A percentile compares a stretch with the other conserved stretches of the same genome.
These are phyloP conservation scores for Chlamydotis undulata DNA, from an alignment of 2,113 vertebrate species.

Conservation along the genomic window DNA sequence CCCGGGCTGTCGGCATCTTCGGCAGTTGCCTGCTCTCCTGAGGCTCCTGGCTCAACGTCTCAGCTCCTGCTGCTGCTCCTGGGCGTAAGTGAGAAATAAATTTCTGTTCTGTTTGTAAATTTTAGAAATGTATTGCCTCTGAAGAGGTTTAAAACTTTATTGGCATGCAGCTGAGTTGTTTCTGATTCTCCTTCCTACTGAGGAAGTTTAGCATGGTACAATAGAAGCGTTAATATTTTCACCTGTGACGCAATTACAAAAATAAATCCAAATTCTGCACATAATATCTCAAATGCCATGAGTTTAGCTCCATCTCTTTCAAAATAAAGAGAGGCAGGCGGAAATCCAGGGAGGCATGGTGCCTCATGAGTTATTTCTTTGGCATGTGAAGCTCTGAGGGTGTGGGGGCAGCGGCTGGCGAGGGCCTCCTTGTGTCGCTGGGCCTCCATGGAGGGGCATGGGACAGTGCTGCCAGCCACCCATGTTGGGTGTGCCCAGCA, in stretches of 20 bases:
- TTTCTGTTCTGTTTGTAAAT: fast-evolving
- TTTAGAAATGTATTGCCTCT: fast-evolving
- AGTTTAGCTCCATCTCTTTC: neutral
- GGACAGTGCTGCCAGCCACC: fast-evolving
- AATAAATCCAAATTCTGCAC: fast-evolving
- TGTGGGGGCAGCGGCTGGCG: too few species aligned
- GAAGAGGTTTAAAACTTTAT: fast-evolving
- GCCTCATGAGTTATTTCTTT: fast-evolving
- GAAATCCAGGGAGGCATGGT: fast-evolving
- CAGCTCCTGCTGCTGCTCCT: fast-evolving
- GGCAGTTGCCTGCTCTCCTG: fast-evolving
- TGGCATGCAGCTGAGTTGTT: fast-evolving
- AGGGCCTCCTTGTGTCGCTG: fast-evolving
- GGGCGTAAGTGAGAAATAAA: fast-evolving
- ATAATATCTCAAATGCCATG: fast-evolving
- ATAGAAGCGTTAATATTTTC: fast-evolving
- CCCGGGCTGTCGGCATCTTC: fast-evolving
- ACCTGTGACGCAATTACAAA: fast-evolving
- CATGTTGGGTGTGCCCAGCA: fast-evolving
- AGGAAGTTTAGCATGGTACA: fast-evolving
- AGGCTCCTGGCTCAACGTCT: fast-evolving
- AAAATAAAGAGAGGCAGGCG: neutral
- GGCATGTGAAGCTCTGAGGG: fast-evolving
- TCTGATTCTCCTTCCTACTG: fast-evolving
- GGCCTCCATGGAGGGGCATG: fast-evolving